Evolutionary conservation across 2,888 invertebrate genomes (phyloP), one percentile per base, ranked within the genome.

Genomic region (Itoplectis maculator): DNA sequence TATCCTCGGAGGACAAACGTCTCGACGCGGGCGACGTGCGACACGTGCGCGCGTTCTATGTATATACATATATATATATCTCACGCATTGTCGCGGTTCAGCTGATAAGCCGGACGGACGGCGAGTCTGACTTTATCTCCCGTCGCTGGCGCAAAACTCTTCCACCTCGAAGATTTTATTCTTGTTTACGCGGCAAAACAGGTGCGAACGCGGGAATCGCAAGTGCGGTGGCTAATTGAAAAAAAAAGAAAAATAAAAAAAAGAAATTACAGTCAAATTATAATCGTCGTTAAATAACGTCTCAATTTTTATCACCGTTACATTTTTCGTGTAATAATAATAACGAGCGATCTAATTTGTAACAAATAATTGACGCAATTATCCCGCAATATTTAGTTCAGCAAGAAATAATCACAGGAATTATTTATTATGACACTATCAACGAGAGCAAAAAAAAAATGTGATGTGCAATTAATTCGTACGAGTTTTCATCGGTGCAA

Each of bases 1-100:
- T 56, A 35, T 13, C 23, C 23, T 15, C 56, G 59, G 56, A 49
- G 63, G 74, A 47, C 40, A 51, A 61, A 68, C n/a, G 29, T 42
- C 23, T 13, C 59, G 18, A 56, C 15, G 45, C 37, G 56, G 54
- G 3, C 3, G 29, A 29, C 29, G 29, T 23, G 9, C 18, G 4
- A 51, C 20, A 13, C 20, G 23, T 23, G 35, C 29, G 7, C 29
- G 45, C 76, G 65, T 80, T 47, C 83, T 79, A 81, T n/a, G n/a
- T n/a, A n/a, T n/a, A n/a, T n/a, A 78, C 79, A 76, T 61, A 56
- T 56, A 45, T 70, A 13, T 18, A 18, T 8, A 49, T n/a, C n/a
- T 47, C n/a, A 13, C 45, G 7, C 6, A 15, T n/a, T 47, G 15
- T 47, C 47, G 0, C 47, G 6, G 23, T 54, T 54, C 23, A 23